Percentiles rank a stretch among this genome's conserved stretches.
Evolutionary conservation across 1,140 invertebrate species (phyloP).

Genomic region (Psix sp.): DNA sequence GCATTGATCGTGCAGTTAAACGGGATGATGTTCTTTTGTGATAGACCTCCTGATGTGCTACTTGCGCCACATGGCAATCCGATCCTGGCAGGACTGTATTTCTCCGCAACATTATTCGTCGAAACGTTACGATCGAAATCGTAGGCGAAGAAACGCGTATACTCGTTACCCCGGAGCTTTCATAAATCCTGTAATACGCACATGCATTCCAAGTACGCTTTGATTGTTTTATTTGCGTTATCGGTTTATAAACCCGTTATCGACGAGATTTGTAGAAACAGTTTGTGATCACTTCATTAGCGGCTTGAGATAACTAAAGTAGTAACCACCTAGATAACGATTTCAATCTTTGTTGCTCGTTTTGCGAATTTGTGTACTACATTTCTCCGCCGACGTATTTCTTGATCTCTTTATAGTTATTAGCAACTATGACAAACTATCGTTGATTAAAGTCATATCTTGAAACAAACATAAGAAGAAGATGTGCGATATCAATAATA

Average conservation of each 20-base stretch:
- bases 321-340: constrained; percentile 32
- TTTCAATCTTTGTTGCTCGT: constrained; percentile 26
- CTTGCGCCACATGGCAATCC: constrained; percentile 48
- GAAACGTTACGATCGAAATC: constrained; percentile 53
- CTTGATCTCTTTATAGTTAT: constrained; percentile 39
- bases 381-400: constrained; percentile 25
- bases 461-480: no score
- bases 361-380: constrained; percentile 34
- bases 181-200: constrained; percentile 51
- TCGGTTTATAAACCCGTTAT: constrained; percentile 52
- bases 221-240: constrained; percentile 32
- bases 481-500: no score
- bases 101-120: constrained; percentile 43
- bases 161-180: constrained; percentile 42
- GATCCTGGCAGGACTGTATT: constrained; percentile 51
- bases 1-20: constrained; percentile 54
- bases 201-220: constrained; percentile 1
- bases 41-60: constrained; percentile 58
- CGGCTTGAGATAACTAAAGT: constrained; percentile 38
- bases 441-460: no score
- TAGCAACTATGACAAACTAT: constrained; percentile 23
- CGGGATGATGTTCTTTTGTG: constrained; percentile 58
- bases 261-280: constrained; percentile 47
- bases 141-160: constrained; percentile 54
- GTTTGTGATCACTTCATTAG: constrained; percentile 51